Evolutionary conservation across 2,113 vertebrate species (phyloP).

Genomic region (Psittacus erithacus): DNA sequence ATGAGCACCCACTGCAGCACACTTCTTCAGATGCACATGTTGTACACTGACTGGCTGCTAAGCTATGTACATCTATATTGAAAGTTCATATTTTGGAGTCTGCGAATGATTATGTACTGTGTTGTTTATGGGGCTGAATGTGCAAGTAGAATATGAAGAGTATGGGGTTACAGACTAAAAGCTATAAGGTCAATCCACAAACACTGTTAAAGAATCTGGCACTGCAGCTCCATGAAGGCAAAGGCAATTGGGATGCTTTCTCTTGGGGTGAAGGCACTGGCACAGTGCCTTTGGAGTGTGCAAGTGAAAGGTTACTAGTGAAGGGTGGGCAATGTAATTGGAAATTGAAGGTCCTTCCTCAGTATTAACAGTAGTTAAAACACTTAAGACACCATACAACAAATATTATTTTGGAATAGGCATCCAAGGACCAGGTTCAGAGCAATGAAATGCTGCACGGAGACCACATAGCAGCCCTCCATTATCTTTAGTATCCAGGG

Average conservation of each 20-base stretch:
- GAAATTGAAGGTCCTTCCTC: not conserved
- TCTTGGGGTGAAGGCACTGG: not conserved
- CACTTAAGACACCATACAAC: not conserved
- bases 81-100: not conserved
- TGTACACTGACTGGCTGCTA: not conserved
- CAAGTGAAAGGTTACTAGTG: not conserved
- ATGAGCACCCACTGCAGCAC: not conserved
- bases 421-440: not conserved
- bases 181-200: not conserved
- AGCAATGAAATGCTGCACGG: not conserved
- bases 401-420: not conserved
- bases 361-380: not conserved
- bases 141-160: not conserved
- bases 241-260: not conserved
- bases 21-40: not conserved
- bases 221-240: not conserved
- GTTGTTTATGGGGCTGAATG: not conserved
- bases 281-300: accelerated
- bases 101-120: not conserved
- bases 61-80: not conserved
- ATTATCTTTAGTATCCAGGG: too few species aligned
- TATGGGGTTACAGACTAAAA: not conserved
- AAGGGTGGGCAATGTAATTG: not conserved
- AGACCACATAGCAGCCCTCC: too few species aligned
- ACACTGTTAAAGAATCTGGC: not conserved